Evolutionary conservation across 2,888 invertebrate genomes (phyloP), one percentile per base, ranked within the genome.

Genomic region (Agrotis segetum): DNA sequence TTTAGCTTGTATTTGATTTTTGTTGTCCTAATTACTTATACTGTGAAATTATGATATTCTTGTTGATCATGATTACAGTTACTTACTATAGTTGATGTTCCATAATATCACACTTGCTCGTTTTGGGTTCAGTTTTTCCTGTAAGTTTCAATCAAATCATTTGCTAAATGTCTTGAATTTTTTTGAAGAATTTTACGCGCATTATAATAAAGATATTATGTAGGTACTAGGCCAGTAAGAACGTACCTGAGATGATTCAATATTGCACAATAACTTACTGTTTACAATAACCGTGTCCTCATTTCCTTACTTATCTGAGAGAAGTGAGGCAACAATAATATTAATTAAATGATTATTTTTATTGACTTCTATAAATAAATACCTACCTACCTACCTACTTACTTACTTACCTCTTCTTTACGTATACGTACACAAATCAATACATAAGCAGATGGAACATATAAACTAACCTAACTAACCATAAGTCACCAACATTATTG

Each of bases 11-110:
- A 16, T 60, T 14, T 9, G 21, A 46, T 29, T 60, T 47, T 67
- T 46, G n/a, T 55, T 29, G 29, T 55, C 40, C n/a, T 77, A 21
- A 59, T 60, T 76, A n/a, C n/a, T n/a, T n/a, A 55, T 77, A 21
- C 6, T 47, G 59, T 44, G 13, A 29, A 50, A 21, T 67, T 53
- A 14, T 47, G 11, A 34, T 49, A 19, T 49, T 49, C 3, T 11
- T 61, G 34, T 67, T 19, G 14, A 34, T 17, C 9, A 14, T 17
- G 14, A 34, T 17, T 5, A 14, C 6, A 17, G 0, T 21, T 14
- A 13, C 40, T 0, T 14, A 29, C n/a, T 46, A 21, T 21, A 2
- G 2, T 9, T 24, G 11, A 40, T 40, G 34, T 34, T 1, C 34
- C 34, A 34, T 34, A 34, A 34, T 9, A 34, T 9, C 34, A 1